phyloP scores from a whole-genome alignment of 2,113 vertebrate species.

The Chionis minor region DNA sequence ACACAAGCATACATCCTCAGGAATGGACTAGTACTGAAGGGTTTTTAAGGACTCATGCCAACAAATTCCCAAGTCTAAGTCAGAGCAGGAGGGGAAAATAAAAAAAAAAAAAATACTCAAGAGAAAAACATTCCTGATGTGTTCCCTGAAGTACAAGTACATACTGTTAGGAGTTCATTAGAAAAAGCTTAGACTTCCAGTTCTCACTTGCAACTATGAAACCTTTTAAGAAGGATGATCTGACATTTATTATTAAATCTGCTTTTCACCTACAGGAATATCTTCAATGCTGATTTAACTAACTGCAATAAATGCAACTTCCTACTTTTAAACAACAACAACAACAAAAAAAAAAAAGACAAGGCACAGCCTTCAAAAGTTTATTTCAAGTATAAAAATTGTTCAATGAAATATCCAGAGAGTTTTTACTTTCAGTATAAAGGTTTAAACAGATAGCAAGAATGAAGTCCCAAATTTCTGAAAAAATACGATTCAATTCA shows the following conservation, averaged over 20 bases:
- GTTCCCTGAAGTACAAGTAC: neutral
- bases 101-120: neutral
- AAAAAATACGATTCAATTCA: slow-evolving; percentile 48
- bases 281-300: neutral
- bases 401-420: slow-evolving; percentile 38
- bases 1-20: neutral
- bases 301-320: neutral
- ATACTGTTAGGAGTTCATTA: neutral
- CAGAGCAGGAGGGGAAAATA: neutral
- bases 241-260: neutral
- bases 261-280: neutral
- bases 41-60: neutral
- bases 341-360: neutral
- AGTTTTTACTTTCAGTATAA: slow-evolving; percentile 21
- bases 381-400: slow-evolving; percentile 73
- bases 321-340: neutral
- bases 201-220: neutral
- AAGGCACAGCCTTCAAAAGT: slow-evolving; percentile 31
- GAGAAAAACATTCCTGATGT: neutral
- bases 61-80: neutral
- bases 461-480: slow-evolving; percentile 41
- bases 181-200: neutral
- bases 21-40: neutral
- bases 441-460: slow-evolving; percentile 52
- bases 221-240: neutral